These are phyloP conservation scores for Hermetia illucens DNA, from an alignment of 1,140 invertebrate species.

Conservation along the genomic window DNA sequence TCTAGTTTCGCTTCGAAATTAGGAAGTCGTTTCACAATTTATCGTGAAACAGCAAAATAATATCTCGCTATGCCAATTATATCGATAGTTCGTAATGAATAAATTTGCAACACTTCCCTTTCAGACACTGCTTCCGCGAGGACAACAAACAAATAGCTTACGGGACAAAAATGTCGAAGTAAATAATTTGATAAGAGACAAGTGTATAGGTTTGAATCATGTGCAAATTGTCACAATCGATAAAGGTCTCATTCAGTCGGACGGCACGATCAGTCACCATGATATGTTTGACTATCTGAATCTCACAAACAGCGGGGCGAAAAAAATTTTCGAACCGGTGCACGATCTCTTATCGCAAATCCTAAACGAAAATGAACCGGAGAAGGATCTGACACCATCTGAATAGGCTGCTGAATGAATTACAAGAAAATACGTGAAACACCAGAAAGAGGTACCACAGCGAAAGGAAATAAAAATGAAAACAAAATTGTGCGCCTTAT, in stretches of 20 bases:
- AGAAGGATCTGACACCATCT: conserved; percentile 53
- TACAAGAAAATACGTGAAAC: too few species aligned
- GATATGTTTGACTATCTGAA: conserved; percentile 82
- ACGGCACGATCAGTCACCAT: conserved; percentile 67
- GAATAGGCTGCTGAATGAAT: too few species aligned
- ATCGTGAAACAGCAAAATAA: too few species aligned
- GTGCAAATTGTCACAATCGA: conserved; percentile 59
- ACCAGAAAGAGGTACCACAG: too few species aligned
- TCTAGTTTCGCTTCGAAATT: too few species aligned
- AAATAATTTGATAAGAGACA: conserved; percentile 52
- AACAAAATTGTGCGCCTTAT: too few species aligned
- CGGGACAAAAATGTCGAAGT: conserved; percentile 59
- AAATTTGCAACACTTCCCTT: too few species aligned
- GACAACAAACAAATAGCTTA: conserved; percentile 63
- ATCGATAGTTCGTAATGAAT: too few species aligned
- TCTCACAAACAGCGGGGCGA: conserved; percentile 65
- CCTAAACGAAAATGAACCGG: conserved; percentile 53
- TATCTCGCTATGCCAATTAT: too few species aligned
- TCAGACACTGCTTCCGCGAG: conserved; percentile 69
- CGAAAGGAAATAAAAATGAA: too few species aligned
- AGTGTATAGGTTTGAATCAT: conserved; percentile 33
- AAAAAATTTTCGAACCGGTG: conserved; percentile 68
- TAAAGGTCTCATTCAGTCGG: conserved; percentile 56
- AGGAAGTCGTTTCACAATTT: too few species aligned
- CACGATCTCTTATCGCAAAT: conserved; percentile 62